These are phyloP conservation scores for Pteruthius melanotis DNA, from an alignment of 2,113 vertebrate species.

Conservation along the genomic window DNA sequence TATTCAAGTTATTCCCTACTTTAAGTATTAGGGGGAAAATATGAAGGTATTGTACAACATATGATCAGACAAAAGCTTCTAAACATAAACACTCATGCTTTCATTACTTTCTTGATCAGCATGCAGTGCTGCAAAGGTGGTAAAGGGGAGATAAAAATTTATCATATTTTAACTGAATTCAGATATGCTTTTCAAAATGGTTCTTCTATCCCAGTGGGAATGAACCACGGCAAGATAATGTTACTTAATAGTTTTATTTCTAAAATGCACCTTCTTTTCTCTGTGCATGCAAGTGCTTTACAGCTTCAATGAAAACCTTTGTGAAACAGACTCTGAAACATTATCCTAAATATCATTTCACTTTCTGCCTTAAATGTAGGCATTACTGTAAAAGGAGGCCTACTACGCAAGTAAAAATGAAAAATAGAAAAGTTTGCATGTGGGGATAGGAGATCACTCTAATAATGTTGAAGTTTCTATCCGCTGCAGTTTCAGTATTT, in stretches of 20 bases:
- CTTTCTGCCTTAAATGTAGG: slow-evolving; percentile 22
- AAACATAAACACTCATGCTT: not conserved
- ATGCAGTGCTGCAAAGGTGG: not conserved
- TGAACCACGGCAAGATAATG: slow-evolving; percentile 49
- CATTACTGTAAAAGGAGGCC: slow-evolving; percentile 31
- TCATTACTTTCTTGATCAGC: slow-evolving; percentile 10
- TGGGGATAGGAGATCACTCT: not conserved
- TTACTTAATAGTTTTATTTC: slow-evolving; percentile 62
- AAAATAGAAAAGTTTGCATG: not conserved
- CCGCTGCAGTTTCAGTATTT: not conserved
- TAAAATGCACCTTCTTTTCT: slow-evolving; percentile 44
- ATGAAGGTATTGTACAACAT: not conserved
- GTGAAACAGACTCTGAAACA: slow-evolving; percentile 41
- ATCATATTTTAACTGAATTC: slow-evolving; percentile 37
- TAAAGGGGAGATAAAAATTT: slow-evolving; percentile 14
- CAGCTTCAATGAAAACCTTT: slow-evolving; percentile 55
- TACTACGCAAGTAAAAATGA: not conserved
- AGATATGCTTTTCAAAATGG: slow-evolving; percentile 35
- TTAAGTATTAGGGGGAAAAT: not conserved
- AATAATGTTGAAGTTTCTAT: not conserved
- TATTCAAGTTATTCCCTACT: not conserved
- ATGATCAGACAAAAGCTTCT: not conserved
- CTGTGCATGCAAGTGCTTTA: slow-evolving; percentile 31
- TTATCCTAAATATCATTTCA: slow-evolving; percentile 45
- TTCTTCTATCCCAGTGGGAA: slow-evolving; percentile 32